A percentile compares a stretch with the other conserved stretches of the same genome.
These are phyloP conservation scores for Anoura caudifer DNA, from an alignment of 2,113 vertebrate species.

Conservation along the genomic window DNA sequence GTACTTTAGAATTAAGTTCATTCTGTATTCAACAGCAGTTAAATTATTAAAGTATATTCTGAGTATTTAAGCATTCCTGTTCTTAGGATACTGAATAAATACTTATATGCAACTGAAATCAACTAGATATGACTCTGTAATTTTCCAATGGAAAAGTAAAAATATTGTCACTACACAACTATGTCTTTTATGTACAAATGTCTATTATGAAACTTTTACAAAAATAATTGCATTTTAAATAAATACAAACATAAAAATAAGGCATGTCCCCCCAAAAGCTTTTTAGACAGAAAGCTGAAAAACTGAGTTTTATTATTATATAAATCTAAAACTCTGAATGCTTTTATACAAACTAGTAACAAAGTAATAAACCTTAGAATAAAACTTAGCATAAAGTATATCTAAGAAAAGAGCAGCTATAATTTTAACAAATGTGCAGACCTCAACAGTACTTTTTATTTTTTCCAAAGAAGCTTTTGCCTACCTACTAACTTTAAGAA, in stretches of 20 bases:
- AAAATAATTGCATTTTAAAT: neutral
- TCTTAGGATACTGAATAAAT: neutral
- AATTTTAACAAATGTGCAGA: neutral
- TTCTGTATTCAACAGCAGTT: neutral
- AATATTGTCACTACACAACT: slow-evolving; percentile 5
- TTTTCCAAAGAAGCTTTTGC: neutral
- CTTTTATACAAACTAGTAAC: neutral
- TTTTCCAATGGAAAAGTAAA: neutral
- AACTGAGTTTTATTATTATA: neutral
- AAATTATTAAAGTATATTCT: neutral
- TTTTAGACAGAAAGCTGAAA: neutral
- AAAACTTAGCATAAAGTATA: neutral
- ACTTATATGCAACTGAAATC: neutral
- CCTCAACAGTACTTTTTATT: neutral
- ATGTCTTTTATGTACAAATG: neutral
- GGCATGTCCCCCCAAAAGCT: neutral
- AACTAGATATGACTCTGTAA: neutral
- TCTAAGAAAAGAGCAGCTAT: neutral
- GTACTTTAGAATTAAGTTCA: slow-evolving; percentile 26
- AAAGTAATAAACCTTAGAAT: neutral
- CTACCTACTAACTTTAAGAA: neutral
- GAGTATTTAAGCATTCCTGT: neutral
- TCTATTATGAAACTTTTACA: neutral
- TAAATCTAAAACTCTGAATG: slow-evolving; percentile 21
- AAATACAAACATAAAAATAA: slow-evolving; percentile 36